A percentile compares a stretch with the other conserved stretches of the same genome.
Conservation (phyloP, 2,113 vertebrate genomes). For the Microtus richardsoni region DNA sequence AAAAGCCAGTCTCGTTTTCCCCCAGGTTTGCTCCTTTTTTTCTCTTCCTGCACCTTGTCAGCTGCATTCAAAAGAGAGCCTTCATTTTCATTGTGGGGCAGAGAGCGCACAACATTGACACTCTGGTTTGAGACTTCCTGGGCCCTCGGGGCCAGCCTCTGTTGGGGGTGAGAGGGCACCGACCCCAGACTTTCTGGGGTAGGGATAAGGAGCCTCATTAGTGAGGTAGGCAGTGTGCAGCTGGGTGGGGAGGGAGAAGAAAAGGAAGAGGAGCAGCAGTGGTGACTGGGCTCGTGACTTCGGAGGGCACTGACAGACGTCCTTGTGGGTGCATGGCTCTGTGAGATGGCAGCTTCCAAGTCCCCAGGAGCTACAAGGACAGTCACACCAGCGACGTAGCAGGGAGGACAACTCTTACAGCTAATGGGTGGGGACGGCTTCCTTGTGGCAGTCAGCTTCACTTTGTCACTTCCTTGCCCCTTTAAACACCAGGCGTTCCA, state of each 20-base stretch:
- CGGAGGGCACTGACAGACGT: neutral
- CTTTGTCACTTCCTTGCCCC: neutral
- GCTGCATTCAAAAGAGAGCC: rapidly evolving
- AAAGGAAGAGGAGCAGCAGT: too few species aligned
- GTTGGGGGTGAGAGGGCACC: neutral
- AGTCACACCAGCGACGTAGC: too few species aligned
- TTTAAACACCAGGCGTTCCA: neutral
- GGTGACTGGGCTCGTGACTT: neutral
- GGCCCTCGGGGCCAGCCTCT: neutral
- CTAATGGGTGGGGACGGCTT: neutral
- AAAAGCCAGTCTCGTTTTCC: neutral
- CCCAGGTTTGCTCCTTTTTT: neutral
- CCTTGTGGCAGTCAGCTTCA: neutral
- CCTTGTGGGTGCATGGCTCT: neutral
- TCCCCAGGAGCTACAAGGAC: neutral
- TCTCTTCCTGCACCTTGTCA: neutral
- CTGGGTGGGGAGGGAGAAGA: neutral
- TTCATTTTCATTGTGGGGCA: neutral
- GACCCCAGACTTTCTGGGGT: neutral
- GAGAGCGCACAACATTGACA: neutral
- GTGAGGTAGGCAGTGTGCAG: neutral
- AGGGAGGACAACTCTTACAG: too few species aligned
- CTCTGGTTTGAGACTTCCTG: neutral
- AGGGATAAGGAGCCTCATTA: neutral
- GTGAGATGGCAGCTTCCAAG: neutral